Base-by-base conservation (phyloP, 2,113 vertebrate species). In the Cyphomyrus discorhynchus region DNA sequence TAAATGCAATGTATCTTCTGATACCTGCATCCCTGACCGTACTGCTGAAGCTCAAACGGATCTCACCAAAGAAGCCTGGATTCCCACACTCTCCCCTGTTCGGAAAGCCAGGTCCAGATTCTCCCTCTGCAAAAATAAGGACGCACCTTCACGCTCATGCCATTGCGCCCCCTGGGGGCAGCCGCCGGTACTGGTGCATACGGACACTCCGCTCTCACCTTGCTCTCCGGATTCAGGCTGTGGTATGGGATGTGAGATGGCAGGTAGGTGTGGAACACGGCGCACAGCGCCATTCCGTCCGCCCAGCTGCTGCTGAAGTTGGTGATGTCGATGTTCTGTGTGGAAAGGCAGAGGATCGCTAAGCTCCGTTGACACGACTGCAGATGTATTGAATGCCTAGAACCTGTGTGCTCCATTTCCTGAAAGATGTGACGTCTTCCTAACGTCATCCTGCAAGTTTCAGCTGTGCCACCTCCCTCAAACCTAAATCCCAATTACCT, bases 241-340 rank as follows among this genome's bases (percentile, higher is more conserved):
- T 89, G 90, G 93, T 95, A 96, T 0, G 95, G 94, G 91, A 97
- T 92, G 92, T 95, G 95, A 0, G 95, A 95, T 5, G 96, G 96
- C 90, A 97, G 95, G 94, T 96, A 97, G 85, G 94, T 95, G 92
- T 97, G 96, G 89, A 95, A 96, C 49, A 96, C 92, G 0, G 96
- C 96, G 70, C 96, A 96, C 92, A 97, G 96, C 1, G 96, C 96
- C 0, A 97, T 94, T 50, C 96, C 96, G 15, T 97, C 96, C 0
- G 93, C 93, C 96, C 96, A 97, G 90, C 96, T 96, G 92, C 95
- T 97, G 94, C 96, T 96, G 94, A 97, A 97, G 92, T 97, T 97
- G 39, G 96, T 97, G 88, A 97, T 96, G 90, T 97, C 96, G 5
- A 97, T 96, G 91, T 95, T 96, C 96, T 97, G 92, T 45, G 52